These are phyloP conservation scores for Cylas formicarius DNA, from an alignment of 1,140 invertebrate species.

Conservation along the genomic window DNA sequence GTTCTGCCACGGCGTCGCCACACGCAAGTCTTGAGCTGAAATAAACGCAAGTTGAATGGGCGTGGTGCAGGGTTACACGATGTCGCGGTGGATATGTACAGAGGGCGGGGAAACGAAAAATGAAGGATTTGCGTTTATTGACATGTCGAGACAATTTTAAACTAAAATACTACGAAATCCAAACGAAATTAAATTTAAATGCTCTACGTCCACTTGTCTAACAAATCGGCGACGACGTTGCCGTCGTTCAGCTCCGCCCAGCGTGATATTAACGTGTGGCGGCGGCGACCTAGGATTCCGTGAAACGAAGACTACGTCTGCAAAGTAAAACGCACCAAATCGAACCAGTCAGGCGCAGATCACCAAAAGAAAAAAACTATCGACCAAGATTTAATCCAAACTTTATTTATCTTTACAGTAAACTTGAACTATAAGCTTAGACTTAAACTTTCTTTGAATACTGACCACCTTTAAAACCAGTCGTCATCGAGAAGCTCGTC, in stretches of 20 bases:
- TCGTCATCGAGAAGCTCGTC: slow-evolving; percentile 14
- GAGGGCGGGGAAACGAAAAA: too few relatives aligned
- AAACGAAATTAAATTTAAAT: too few relatives aligned
- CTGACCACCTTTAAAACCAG: too few relatives aligned
- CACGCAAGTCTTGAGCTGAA: slow-evolving; percentile 40
- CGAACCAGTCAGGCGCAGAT: not conserved
- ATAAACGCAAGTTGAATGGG: slow-evolving; percentile 21
- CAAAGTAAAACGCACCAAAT: not conserved
- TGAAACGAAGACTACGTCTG: slow-evolving; percentile 3
- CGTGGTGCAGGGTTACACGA: too few relatives aligned
- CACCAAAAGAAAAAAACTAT: not conserved
- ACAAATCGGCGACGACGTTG: too few relatives aligned
- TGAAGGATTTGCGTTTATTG: too few relatives aligned
- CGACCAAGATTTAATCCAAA: not conserved
- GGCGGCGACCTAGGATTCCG: too few relatives aligned
- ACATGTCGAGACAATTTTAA: too few relatives aligned
- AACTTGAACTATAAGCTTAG: not conserved
- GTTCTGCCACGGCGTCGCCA: slow-evolving; percentile 33
- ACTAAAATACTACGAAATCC: too few relatives aligned
- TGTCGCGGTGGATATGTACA: not conserved
- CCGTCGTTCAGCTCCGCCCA: too few relatives aligned
- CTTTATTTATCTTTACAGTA: not conserved
- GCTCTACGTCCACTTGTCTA: too few relatives aligned
- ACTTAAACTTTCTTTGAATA: too few relatives aligned
- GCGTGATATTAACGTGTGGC: not conserved